Evolutionary conservation across 2,797 vertebrate species (phyloP).

Genomic region (Pygocentrus nattereri): DNA sequence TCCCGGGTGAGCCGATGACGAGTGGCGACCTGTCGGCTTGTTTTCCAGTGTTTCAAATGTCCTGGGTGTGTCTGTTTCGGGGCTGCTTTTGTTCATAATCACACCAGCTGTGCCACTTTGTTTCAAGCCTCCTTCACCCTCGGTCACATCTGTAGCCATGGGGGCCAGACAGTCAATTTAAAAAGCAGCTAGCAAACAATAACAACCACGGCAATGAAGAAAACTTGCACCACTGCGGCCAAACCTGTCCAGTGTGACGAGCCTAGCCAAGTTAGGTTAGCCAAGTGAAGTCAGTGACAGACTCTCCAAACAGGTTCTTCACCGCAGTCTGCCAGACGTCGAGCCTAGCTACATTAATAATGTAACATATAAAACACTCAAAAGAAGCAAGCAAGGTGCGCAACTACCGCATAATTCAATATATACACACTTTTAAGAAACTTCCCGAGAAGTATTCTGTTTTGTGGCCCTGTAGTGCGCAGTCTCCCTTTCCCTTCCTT

Average conservation of each 20-base stretch:
- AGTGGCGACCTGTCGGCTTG: slow-evolving; percentile 62
- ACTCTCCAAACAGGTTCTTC: neutral
- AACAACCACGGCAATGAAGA: neutral
- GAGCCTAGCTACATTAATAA: neutral
- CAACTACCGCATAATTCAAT: neutral
- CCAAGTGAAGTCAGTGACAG: neutral
- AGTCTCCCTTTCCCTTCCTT: slow-evolving; percentile 64
- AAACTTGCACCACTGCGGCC: neutral
- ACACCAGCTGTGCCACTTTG: slow-evolving; percentile 59
- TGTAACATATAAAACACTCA: neutral
- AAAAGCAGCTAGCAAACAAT: neutral
- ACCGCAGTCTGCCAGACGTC: slow-evolving; percentile 1
- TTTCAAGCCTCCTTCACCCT: slow-evolving; percentile 68
- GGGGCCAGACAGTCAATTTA: slow-evolving; percentile 19
- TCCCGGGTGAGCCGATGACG: slow-evolving; percentile 69
- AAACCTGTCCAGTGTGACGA: slow-evolving; percentile 31
- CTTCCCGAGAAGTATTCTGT: slow-evolving; percentile 1
- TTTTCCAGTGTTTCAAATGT: slow-evolving; percentile 60
- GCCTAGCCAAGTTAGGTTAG: slow-evolving; percentile 8
- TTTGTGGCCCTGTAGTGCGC: slow-evolving; percentile 49
- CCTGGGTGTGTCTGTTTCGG: slow-evolving; percentile 74
- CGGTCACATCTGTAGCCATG: slow-evolving; percentile 78
- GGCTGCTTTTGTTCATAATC: slow-evolving; percentile 71
- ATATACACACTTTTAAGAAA: slow-evolving; percentile 19
- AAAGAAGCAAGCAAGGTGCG: neutral